Conservation (phyloP, 2,888 invertebrate genomes). For the Ophioninae sp. region DNA sequence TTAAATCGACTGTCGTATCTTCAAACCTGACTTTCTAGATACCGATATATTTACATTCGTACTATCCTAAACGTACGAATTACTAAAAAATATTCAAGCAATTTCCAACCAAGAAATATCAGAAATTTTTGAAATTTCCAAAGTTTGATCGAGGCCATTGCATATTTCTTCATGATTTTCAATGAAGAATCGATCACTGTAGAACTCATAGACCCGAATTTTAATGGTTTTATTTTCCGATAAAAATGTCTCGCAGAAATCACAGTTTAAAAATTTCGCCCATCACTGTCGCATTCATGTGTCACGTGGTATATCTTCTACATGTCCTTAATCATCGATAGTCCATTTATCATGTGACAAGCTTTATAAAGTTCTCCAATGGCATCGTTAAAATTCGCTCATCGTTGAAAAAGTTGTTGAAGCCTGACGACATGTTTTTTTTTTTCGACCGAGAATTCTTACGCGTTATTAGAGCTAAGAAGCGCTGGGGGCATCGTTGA, state of each 20-base stretch:
- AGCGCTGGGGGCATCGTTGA: constrained; percentile 9
- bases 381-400: background rate
- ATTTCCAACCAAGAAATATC: too few relatives aligned
- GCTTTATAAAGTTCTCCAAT: background rate
- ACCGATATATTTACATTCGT: background rate
- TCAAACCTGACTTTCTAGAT: background rate
- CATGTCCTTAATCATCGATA: background rate
- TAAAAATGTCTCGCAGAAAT: too few relatives aligned
- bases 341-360: background rate
- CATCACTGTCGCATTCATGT: too few relatives aligned
- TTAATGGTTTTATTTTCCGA: too few relatives aligned
- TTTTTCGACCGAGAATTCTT: background rate
- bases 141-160: too few relatives aligned
- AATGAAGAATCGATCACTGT: too few relatives aligned
- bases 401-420: constrained; percentile 6
- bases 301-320: background rate
- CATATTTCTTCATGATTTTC: too few relatives aligned
- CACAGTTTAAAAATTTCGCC: too few relatives aligned
- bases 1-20: background rate
- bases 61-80: background rate
- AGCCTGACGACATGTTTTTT: background rate
- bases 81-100: background rate
- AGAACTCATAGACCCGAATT: too few relatives aligned
- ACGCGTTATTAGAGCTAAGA: constrained; percentile 6
- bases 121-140: too few relatives aligned